phyloP scores from a whole-genome alignment of 2,888 invertebrate genomes.

The Acronicta alni region DNA sequence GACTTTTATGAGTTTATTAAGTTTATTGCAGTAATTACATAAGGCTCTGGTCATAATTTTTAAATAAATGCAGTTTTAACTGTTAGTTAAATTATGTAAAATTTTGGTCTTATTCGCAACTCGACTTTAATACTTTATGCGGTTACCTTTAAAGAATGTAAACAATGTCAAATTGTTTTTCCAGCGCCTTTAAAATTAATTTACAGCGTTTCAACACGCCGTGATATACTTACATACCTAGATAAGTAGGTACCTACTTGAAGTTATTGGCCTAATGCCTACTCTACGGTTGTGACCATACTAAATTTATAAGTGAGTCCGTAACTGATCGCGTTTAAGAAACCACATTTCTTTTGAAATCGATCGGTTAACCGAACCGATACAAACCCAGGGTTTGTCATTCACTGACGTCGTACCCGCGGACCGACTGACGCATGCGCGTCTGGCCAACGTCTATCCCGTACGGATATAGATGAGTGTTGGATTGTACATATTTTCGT shows the following conservation, averaged over 20 bases:
- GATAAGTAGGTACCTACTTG: not conserved
- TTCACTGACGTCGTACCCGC: conserved; percentile 84
- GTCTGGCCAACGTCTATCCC: conserved; percentile 86
- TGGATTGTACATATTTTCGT: conserved; percentile 79
- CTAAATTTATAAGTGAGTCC: conserved; percentile 37
- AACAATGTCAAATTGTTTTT: conserved; percentile 28
- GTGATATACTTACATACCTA: too few species aligned
- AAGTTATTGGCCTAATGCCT: conserved; percentile 16
- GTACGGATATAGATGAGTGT: conserved; percentile 82
- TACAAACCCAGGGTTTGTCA: conserved; percentile 85
- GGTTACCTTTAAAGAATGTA: not conserved
- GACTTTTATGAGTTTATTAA: too few species aligned
- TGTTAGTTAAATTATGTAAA: too few species aligned
- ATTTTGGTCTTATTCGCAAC: not conserved
- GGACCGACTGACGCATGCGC: conserved; percentile 85
- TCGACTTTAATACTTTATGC: conserved; percentile 15
- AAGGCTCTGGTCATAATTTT: too few species aligned
- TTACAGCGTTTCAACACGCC: conserved; percentile 16
- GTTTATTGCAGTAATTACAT: too few species aligned
- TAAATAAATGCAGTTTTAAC: too few species aligned
- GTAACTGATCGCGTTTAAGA: conserved; percentile 57
- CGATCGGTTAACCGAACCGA: conserved; percentile 78
- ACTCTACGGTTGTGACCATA: conserved; percentile 26
- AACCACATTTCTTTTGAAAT: conserved; percentile 82
- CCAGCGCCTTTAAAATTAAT: conserved; percentile 12